Conservation (phyloP, 53 echinoderm and acorn worm species). For the Zoroaster sp. region DNA sequence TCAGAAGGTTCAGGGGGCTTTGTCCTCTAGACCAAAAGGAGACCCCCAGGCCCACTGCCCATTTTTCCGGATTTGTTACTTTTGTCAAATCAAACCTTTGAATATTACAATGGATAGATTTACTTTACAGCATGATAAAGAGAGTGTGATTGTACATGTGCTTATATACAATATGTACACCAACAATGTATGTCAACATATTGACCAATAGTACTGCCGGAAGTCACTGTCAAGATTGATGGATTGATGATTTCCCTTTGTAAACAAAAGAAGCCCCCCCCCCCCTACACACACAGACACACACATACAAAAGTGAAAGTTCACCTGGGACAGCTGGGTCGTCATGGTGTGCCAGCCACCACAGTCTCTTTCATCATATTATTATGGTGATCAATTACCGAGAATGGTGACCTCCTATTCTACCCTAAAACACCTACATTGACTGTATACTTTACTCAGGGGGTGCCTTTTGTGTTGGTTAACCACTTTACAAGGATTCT, state of each 20-base stretch:
- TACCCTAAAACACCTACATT: background rate
- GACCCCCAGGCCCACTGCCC: too few relatives aligned
- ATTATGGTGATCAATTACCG: too few relatives aligned
- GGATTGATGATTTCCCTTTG: background rate
- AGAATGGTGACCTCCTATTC: background rate
- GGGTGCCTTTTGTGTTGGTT: background rate
- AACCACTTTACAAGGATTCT: conserved; percentile 1
- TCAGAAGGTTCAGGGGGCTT: too few relatives aligned
- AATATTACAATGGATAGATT: too few relatives aligned
- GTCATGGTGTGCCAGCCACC: background rate
- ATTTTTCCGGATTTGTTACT: too few relatives aligned
- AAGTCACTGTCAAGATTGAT: background rate
- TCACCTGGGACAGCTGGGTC: background rate
- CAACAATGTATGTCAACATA: too few relatives aligned
- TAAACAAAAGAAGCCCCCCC: background rate
- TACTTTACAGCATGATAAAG: too few relatives aligned
- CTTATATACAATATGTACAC: too few relatives aligned
- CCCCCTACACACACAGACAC: too few relatives aligned
- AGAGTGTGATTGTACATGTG: too few relatives aligned
- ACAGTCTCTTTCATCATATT: background rate
- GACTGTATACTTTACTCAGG: background rate
- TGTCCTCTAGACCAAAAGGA: too few relatives aligned
- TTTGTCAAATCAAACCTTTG: too few relatives aligned
- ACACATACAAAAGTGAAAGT: background rate
- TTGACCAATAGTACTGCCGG: background rate